Evolutionary conservation across 2,888 invertebrate genomes (phyloP).

Genomic region (Cantharis flavilabris): DNA sequence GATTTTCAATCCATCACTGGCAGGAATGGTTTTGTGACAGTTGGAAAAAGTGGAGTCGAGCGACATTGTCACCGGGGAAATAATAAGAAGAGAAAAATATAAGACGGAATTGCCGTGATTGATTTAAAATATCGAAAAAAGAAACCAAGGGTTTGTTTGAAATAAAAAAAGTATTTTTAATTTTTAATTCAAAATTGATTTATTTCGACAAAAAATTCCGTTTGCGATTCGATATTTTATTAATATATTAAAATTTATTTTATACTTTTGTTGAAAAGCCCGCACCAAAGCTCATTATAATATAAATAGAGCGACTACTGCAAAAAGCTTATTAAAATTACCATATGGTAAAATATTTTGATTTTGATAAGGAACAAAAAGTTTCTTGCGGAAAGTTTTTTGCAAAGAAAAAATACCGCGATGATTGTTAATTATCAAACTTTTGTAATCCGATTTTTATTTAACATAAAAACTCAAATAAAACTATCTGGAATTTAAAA

Average conservation of each 20-base stretch:
- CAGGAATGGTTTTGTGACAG: slow-evolving; percentile 46
- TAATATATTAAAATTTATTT: not conserved
- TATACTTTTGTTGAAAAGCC: not conserved
- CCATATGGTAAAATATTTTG: not conserved
- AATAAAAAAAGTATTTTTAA: not conserved
- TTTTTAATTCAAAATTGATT: not conserved
- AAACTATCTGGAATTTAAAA: not conserved
- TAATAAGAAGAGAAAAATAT: slow-evolving; percentile 52
- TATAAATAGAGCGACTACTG: not conserved
- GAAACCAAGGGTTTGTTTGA: not conserved
- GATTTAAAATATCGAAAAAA: slow-evolving; percentile 46
- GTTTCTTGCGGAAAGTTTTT: not conserved
- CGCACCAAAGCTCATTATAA: not conserved
- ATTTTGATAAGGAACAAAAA: not conserved
- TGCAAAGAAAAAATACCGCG: not conserved
- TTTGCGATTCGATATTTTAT: not conserved
- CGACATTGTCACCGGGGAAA: slow-evolving; percentile 51
- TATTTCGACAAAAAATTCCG: not conserved
- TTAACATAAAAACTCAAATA: not conserved
- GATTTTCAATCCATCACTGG: slow-evolving; percentile 51
- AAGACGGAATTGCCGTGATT: slow-evolving; percentile 49
- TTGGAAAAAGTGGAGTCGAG: slow-evolving; percentile 48
- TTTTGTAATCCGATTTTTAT: not conserved
- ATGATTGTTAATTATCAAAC: not conserved
- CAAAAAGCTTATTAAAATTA: not conserved